Evolutionary conservation across 2,797 vertebrate species (phyloP), one percentile per base, ranked within the genome.

Genomic region (Falco rusticolus): DNA sequence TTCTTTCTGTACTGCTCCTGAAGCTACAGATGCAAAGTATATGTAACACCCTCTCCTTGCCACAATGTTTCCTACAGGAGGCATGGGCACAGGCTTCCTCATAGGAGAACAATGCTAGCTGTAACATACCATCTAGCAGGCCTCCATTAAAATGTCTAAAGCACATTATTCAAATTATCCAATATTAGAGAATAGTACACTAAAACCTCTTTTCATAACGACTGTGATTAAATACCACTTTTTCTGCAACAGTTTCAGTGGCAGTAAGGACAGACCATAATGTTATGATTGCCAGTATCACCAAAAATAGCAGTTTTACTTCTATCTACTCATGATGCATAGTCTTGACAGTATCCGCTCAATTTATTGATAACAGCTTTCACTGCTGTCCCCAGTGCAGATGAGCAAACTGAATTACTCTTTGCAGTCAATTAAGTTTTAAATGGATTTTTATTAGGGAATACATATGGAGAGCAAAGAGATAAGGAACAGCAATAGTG

Each of bases 311-410:
- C 43, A 59, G 31, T 66, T 94, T 63, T 70, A 69, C 43, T 76
- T 86, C 66, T 22, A 5, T 53, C 85, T 74, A 61, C 51, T 86
- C 51, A n/a, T 6, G 43, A 84, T 51, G 34, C 51, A 70, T 3
- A 60, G 37, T 13, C 83, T 76, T 78, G 85, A 90, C 26, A 50
- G 56, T 53, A 72, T 76, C 92, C 84, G 51, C 43, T 72, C 47
- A 48, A 71, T 83, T 91, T 78, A 84, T 61, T 63, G 39, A 88
- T 29, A 76, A 90, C 91, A 88, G 57, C 47, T 83, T 93, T 78
- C 61, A 48, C 65, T 84, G n/a, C 48, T 82, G 34, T 53, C 80
- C 74, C 26, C 77, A 76, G n/a, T 10, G n/a, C 69, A 94, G 76
- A 93, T 45, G 34, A 93, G n/a, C 59, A 90, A 94, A 63, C 34